These are phyloP conservation scores for Kryptopterus vitreolus DNA, from an alignment of 2,797 vertebrate species.

Conservation along the genomic window DNA sequence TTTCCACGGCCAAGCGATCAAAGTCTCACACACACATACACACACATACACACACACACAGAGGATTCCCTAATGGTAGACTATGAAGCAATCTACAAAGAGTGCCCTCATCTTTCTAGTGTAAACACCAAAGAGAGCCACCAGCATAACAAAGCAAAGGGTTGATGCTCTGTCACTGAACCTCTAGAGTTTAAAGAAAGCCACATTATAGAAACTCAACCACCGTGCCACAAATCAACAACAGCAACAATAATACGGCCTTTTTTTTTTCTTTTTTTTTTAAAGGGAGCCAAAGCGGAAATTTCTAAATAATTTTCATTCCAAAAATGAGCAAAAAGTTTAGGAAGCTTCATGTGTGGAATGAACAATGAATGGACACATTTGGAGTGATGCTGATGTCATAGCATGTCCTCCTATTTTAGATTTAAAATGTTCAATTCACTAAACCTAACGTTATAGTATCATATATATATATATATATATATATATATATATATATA, in stretches of 20 bases:
- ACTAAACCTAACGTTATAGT: no score
- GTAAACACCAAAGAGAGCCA: conserved; percentile 44
- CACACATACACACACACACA: background rate
- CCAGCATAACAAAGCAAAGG: conserved; percentile 45
- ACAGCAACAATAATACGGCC: conserved; percentile 61
- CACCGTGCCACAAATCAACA: conserved; percentile 59
- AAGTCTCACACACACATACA: conserved; percentile 50
- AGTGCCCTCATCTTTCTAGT: conserved; percentile 48
- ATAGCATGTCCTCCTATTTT: background rate
- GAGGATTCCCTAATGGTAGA: conserved; percentile 36
- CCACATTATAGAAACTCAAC: conserved; percentile 68
- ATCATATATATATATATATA: no score
- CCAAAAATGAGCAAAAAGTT: background rate
- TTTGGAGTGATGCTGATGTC: background rate
- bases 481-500: no score
- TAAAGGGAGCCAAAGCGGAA: conserved; percentile 21
- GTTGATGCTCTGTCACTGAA: conserved; percentile 49
- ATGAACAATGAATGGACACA: background rate
- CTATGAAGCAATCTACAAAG: conserved; percentile 49
- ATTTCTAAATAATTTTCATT: background rate
- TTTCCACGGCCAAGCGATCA: conserved; percentile 63
- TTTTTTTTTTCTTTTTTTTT: no score
- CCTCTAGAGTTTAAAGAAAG: conserved; percentile 62
- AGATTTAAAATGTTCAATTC: no score
- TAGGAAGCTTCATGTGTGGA: background rate